Conservation (phyloP, 53 echinoderm and acorn worm species). For the Paelopatides confundens region DNA sequence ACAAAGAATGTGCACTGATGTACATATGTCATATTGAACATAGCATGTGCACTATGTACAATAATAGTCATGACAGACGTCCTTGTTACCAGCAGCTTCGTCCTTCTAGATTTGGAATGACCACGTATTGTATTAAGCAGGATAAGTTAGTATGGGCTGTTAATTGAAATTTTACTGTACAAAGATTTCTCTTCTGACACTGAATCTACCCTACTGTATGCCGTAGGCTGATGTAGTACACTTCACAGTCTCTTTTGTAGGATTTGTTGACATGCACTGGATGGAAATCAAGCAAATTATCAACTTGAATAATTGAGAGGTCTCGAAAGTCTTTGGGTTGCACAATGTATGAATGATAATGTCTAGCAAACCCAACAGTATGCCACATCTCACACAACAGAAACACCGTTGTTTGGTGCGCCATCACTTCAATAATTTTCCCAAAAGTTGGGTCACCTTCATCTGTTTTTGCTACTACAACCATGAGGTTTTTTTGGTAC, state of each 20-base stretch:
- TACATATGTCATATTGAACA: no score
- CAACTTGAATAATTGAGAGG: not conserved
- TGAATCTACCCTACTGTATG: no score
- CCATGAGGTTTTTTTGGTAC: constrained; percentile 15
- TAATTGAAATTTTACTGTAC: no score
- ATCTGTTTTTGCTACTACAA: not conserved
- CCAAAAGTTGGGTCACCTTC: constrained; percentile 11
- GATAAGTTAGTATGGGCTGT: no score
- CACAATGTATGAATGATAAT: constrained; percentile 7
- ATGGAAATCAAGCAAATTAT: constrained; percentile 23
- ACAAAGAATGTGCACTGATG: no score
- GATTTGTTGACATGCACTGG: not conserved
- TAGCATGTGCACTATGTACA: no score
- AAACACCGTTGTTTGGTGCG: not conserved
- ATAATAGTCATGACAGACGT: no score
- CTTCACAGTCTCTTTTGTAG: not conserved
- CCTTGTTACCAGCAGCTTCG: no score
- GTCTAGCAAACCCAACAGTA: constrained; percentile 10
- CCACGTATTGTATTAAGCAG: no score
- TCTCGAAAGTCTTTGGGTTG: not conserved
- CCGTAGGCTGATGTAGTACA: not conserved
- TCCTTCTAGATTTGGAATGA: no score
- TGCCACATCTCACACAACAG: constrained; percentile 4
- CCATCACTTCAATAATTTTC: constrained; percentile 22
- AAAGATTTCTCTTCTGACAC: no score